Conservation (phyloP, 2,888 invertebrate species). For the Erannis defoliaria region DNA sequence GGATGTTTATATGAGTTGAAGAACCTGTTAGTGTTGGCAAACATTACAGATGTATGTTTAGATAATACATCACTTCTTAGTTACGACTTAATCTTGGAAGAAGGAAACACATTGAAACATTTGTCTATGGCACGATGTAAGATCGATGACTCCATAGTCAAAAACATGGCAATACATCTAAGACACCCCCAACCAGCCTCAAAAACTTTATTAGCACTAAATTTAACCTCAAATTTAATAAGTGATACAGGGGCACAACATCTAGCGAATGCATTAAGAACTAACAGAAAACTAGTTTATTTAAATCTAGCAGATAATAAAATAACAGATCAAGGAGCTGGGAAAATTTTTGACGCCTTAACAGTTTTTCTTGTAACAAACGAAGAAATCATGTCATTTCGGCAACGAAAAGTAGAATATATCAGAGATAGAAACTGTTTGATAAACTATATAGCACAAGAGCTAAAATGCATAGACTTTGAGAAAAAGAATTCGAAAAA, state of each 20-base stretch:
- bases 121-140: constrained; percentile 24
- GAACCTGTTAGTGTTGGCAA: neutral
- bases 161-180: constrained; percentile 11
- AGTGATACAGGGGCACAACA: constrained; percentile 59
- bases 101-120: neutral
- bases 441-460: neutral
- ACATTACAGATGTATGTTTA: constrained; percentile 22
- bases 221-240: constrained; percentile 59
- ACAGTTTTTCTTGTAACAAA: constrained; percentile 1
- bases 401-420: neutral
- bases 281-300: constrained; percentile 32
- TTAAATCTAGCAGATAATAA: constrained; percentile 24
- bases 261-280: constrained; percentile 56
- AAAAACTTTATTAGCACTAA: constrained; percentile 3
- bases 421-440: neutral
- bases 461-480: constrained; percentile 4
- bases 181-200: constrained; percentile 1
- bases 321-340: constrained; percentile 18
- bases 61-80: constrained; percentile 3
- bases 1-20: constrained; percentile 8
- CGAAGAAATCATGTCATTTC: constrained; percentile 8
- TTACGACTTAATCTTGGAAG: constrained; percentile 17
- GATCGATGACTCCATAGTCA: constrained; percentile 8
- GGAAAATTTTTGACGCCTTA: constrained; percentile 10
- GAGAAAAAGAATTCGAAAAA: constrained; percentile 4